Percentiles rank a stretch among this genome's conserved stretches.
Evolutionary conservation across 2,797 vertebrate genomes (phyloP).

Genomic region (Danio aesculapii): DNA sequence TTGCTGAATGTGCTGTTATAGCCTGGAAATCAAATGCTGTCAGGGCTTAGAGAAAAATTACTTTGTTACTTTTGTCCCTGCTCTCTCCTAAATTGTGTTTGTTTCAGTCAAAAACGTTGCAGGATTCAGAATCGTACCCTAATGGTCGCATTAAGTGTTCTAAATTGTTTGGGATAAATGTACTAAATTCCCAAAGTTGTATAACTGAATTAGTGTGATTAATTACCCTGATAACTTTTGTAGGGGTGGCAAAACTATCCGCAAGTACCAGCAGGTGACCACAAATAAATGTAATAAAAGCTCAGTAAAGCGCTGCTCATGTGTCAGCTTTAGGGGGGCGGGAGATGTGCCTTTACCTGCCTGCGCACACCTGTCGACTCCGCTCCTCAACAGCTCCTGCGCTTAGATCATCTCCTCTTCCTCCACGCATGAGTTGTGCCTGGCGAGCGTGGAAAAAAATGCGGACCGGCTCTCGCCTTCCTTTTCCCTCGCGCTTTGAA

Average conservation of each 20-base stretch:
- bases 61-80: too few relatives aligned
- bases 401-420: constrained; percentile 85
- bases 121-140: too few relatives aligned
- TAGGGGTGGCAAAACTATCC: neutral
- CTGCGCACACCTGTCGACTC: constrained; percentile 83
- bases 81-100: too few relatives aligned
- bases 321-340: constrained; percentile 63
- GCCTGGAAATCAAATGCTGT: too few relatives aligned
- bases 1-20: too few relatives aligned
- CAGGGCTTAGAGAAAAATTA: too few relatives aligned
- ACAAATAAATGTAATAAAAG: constrained; percentile 54
- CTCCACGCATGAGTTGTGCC: constrained; percentile 82
- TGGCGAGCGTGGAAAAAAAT: constrained; percentile 77
- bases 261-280: constrained; percentile 28
- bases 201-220: too few relatives aligned
- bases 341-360: constrained; percentile 83
- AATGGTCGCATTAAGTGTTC: too few relatives aligned
- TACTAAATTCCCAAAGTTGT: too few relatives aligned
- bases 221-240: neutral
- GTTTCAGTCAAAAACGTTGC: too few relatives aligned
- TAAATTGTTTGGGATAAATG: too few relatives aligned
- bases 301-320: constrained; percentile 15
- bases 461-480: constrained; percentile 77
- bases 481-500: constrained; percentile 81
- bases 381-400: constrained; percentile 79